Evolutionary conservation across 2,888 invertebrate species (phyloP).

Genomic region (Sisyra nigra): DNA sequence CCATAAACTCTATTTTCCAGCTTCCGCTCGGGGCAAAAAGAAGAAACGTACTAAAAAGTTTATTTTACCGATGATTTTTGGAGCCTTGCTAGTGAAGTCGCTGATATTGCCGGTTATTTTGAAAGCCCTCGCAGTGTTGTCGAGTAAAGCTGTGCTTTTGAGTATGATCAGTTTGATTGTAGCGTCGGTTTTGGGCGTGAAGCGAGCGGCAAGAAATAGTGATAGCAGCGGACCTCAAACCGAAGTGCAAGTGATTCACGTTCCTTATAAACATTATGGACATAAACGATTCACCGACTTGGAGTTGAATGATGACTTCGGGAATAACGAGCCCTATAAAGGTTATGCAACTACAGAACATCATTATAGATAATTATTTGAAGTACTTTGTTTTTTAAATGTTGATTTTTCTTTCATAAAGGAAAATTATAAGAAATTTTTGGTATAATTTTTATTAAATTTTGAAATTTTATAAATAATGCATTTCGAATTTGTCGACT

Average conservation of each 20-base stretch:
- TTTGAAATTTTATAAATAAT: too few relatives aligned
- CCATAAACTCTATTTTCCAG: background rate
- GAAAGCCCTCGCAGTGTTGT: slow-evolving; percentile 49
- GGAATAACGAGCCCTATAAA: background rate
- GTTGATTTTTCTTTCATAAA: too few relatives aligned
- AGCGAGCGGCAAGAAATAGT: slow-evolving; percentile 1
- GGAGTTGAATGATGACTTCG: background rate
- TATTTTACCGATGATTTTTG: slow-evolving; percentile 42
- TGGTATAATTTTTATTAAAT: too few relatives aligned
- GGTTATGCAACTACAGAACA: too few relatives aligned
- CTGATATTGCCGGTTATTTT: slow-evolving; percentile 48
- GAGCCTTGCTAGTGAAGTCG: slow-evolving; percentile 45
- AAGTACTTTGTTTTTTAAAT: too few relatives aligned
- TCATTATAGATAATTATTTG: too few relatives aligned
- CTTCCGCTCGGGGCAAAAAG: slow-evolving; percentile 20
- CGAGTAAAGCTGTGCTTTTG: slow-evolving; percentile 37
- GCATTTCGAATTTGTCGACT: too few relatives aligned
- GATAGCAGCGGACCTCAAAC: slow-evolving; percentile 3
- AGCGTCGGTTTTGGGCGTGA: background rate
- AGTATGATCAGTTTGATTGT: slow-evolving; percentile 30
- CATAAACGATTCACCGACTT: slow-evolving; percentile 2
- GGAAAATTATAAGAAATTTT: too few relatives aligned
- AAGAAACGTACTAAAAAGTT: slow-evolving; percentile 33
- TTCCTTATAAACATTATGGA: slow-evolving; percentile 10
- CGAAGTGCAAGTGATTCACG: slow-evolving; percentile 12